Percentiles rank a stretch among this genome's conserved stretches.
Evolutionary conservation across 2,888 invertebrate genomes (phyloP).

Genomic region (Megaustenia siamemsis): DNA sequence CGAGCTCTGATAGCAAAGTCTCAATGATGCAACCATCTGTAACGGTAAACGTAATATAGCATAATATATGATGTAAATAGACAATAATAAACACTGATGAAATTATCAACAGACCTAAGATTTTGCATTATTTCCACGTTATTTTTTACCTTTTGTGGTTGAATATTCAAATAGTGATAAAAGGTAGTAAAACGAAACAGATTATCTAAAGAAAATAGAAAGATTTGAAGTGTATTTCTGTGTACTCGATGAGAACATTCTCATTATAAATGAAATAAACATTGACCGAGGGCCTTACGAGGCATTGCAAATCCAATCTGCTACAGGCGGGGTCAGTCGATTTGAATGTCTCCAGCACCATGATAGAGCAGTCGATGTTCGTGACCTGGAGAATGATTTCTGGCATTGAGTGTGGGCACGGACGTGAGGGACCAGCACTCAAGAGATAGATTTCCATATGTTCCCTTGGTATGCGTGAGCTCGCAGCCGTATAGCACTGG

Average conservation of each 20-base stretch:
- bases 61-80: too few species aligned
- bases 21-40: too few species aligned
- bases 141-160: too few species aligned
- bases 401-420: neutral
- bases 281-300: neutral
- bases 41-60: too few species aligned
- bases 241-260: neutral
- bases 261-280: slow-evolving; percentile 9
- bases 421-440: slow-evolving; percentile 14
- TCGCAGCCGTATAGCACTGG: neutral
- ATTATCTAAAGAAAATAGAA: too few species aligned
- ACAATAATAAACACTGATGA: too few species aligned
- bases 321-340: neutral
- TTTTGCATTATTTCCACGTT: too few species aligned
- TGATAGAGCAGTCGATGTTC: neutral
- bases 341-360: slow-evolving; percentile 7
- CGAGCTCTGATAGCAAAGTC: too few species aligned
- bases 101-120: too few species aligned
- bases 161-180: too few species aligned
- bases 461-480: slow-evolving; percentile 22
- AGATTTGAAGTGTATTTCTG: too few species aligned
- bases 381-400: slow-evolving; percentile 3
- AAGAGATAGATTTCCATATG: neutral
- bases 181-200: too few species aligned
- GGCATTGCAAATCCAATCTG: slow-evolving; percentile 25